Base-by-base conservation (phyloP, 2,888 invertebrate species). In the Penaeus monodon region DNA sequence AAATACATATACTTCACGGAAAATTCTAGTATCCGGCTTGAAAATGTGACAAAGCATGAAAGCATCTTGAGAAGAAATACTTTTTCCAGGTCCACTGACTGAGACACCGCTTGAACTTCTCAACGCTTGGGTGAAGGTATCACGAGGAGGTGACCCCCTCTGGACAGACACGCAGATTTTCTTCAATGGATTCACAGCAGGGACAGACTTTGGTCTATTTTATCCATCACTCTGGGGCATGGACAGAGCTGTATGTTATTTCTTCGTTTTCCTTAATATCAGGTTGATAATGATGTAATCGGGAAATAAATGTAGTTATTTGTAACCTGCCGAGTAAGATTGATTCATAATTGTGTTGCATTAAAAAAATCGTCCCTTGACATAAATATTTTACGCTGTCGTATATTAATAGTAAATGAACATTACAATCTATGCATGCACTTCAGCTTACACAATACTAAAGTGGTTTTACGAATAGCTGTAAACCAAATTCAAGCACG, bases 91-190 rank as follows among this genome's bases (percentile, higher is more conserved):
- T 49, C 81, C 77, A 1, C 22, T 86, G 49, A 64, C 76, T 4
- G 12, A 66, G n/a, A n/a, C 57, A 6, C 10, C 65, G 6, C 68
- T 22, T 7, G 76, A 86, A 33, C 20, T 77, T 10, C 66, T 44
- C 24, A 86, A 81, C 44, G 81, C 86, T 24, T 86, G 82, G 82
- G 44, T 82, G n/a, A 82, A 27, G 22, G 86, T 82, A 24, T 63
- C 68, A 2, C 38, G n/a, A 8, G 68, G n/a, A 6, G 86, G 66
- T 1, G 86, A 86, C 49, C 82, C 82, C 7, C 49, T 66, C 33
- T 86, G 86, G 86, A 81, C 86, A 4, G 81, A 86, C 64, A 78
- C 70, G 1, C 86, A 86, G 29, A 8, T 86, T 2, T 38, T 82
- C 68, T 86, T 86, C 78, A 66, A 38, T 27, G 8, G 49, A 33